Conservation (phyloP, 2,113 vertebrate genomes). For the Argyrosomus japonicus region DNA sequence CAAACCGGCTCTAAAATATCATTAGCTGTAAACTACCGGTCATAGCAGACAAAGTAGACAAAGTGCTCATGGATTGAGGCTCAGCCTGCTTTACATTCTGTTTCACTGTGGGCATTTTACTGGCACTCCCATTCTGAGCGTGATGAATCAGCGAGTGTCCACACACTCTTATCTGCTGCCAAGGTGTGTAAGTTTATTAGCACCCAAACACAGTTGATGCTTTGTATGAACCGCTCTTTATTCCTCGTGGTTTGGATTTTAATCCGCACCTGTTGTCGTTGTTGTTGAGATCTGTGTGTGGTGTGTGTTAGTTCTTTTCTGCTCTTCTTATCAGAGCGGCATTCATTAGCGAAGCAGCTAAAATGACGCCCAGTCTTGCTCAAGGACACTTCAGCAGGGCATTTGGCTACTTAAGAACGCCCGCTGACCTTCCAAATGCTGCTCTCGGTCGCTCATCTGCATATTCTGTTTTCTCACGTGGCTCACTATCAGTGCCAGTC, state of each 20-base stretch:
- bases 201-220: neutral
- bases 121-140: constrained; percentile 16
- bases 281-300: neutral
- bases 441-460: neutral
- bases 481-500: constrained; percentile 13
- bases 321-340: neutral
- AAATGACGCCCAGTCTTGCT: neutral
- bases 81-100: neutral
- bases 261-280: neutral
- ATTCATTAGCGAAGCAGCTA: neutral
- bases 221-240: neutral
- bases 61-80: neutral
- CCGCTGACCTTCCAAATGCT: constrained; percentile 19
- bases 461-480: constrained; percentile 22
- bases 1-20: no score
- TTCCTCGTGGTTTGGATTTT: neutral
- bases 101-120: no score
- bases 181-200: constrained; percentile 4
- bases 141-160: neutral
- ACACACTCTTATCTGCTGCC: neutral
- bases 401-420: neutral
- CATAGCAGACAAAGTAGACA: no score
- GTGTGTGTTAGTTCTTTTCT: no score
- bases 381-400: constrained; percentile 17
- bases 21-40: no score